Base-by-base conservation (phyloP, 1,140 invertebrate genomes). In the Bombus balteatus region DNA sequence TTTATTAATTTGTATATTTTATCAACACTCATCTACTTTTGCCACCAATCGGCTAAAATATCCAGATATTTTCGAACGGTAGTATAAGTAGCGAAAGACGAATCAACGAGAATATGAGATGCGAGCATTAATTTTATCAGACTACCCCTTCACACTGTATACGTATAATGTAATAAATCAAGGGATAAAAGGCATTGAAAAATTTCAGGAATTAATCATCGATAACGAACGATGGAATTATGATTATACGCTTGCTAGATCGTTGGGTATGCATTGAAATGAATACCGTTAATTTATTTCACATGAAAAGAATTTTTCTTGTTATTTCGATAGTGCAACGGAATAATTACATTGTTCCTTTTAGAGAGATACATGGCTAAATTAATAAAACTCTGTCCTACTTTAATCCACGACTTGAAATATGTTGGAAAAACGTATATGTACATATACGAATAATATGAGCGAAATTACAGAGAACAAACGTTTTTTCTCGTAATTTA, bases 211-310 rank as follows among this genome's bases (percentile, higher is more conserved):
- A 39, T 57, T 53, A 71, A 72, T 72, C n/a, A 18, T 72, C 32
- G 34, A 39, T 28, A 47, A 25, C 13, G 25, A 25, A 28, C 47
- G 28, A 10, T 22, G 47, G n/a, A 71, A 72, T 72, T 59, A 32
- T 25, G 70, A 68, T 47, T 47, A 37, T 28, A 47, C 13, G n/a
- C 15, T 25, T 15, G 8, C 8, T 41, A 28, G 37, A 41, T 62
- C 28, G 13, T 32, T 41, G 53, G 18, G 9, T 28, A 18, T 15
- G 71, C 18, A 25, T n/a, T 28, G 32, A 71, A 80, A 72, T 1
- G 68, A 81, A 72, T 41, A 37, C 9, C 47, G 43, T 41, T 81
- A 39, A 81, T 59, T 81, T 32, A 28, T 34, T n/a, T 28, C 32
- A 0, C 12, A 9, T n/a, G 12, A 15, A 39, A 47, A 15, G 15